These are phyloP conservation scores for Parascotia fuliginaria DNA, from an alignment of 2,888 invertebrate species.

Conservation along the genomic window DNA sequence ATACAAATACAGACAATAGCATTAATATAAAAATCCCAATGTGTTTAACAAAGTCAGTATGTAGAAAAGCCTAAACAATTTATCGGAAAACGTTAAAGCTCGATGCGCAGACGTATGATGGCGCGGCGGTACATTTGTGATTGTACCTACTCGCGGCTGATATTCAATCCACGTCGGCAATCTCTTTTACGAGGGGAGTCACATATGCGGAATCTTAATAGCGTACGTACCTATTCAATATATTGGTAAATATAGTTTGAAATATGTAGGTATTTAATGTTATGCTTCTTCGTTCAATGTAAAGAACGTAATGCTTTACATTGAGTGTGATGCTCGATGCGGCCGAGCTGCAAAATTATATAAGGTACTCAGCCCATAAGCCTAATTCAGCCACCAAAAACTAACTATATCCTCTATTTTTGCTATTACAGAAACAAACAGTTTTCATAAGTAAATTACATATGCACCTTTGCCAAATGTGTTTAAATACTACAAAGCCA, in stretches of 20 bases:
- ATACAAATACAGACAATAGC: no score
- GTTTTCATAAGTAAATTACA: no score
- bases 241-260: constrained; percentile 36
- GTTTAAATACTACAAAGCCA: no score
- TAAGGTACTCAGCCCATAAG: no score
- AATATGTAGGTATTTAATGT: constrained; percentile 13
- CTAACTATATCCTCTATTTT: no score
- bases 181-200: constrained; percentile 62
- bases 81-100: constrained; percentile 38
- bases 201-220: constrained; percentile 59
- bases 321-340: not conserved
- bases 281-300: not conserved
- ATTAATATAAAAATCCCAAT: no score
- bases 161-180: constrained; percentile 70
- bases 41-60: constrained; percentile 28
- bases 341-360: not conserved
- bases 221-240: constrained; percentile 48
- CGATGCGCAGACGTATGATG: constrained; percentile 47
- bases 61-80: constrained; percentile 45
- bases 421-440: no score
- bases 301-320: not conserved
- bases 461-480: no score
- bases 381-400: no score
- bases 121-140: constrained; percentile 52
- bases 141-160: constrained; percentile 39